phyloP scores from a whole-genome alignment of 2,888 invertebrate species.

The Thecophora atra region DNA sequence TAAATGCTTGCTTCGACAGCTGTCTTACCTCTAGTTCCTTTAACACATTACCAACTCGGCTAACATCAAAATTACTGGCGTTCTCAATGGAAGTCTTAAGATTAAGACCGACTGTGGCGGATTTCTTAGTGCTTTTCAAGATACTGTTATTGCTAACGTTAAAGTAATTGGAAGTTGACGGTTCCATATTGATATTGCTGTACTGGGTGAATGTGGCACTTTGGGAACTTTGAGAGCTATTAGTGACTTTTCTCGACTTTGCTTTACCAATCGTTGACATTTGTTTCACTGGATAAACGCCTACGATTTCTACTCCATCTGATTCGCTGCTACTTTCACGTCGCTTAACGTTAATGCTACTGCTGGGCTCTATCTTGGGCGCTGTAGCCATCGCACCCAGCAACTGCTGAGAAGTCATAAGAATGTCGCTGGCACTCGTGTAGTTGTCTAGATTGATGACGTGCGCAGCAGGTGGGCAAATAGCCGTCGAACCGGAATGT shows the following conservation, averaged over 20 bases:
- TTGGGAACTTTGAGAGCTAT: slow-evolving; percentile 20
- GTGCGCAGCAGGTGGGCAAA: slow-evolving; percentile 52
- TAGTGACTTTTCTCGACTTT: slow-evolving; percentile 41
- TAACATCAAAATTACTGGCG: slow-evolving; percentile 60
- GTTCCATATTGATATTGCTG: slow-evolving; percentile 17
- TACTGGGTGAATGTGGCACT: slow-evolving; percentile 26
- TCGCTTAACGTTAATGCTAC: slow-evolving; percentile 34
- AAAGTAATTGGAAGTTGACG: slow-evolving; percentile 28
- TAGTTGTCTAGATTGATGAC: slow-evolving; percentile 63
- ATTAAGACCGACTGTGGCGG: slow-evolving; percentile 39
- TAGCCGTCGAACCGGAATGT: slow-evolving; percentile 52
- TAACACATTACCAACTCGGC: slow-evolving; percentile 67
- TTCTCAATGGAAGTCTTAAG: slow-evolving; percentile 46
- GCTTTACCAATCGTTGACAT: slow-evolving; percentile 32
- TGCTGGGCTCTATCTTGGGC: slow-evolving; percentile 2
- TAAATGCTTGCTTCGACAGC: not conserved
- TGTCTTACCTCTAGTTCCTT: slow-evolving; percentile 64
- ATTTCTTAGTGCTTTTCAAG: slow-evolving; percentile 41
- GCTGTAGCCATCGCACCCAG: slow-evolving; percentile 41
- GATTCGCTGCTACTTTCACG: slow-evolving; percentile 63
- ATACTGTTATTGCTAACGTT: slow-evolving; percentile 42
- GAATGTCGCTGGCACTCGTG: slow-evolving; percentile 60
- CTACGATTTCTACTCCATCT: slow-evolving; percentile 64
- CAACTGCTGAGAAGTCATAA: slow-evolving; percentile 62
- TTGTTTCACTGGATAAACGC: slow-evolving; percentile 55